Evolutionary conservation across 1,140 invertebrate species (phyloP).

Genomic region (Ceratina calcarata): DNA sequence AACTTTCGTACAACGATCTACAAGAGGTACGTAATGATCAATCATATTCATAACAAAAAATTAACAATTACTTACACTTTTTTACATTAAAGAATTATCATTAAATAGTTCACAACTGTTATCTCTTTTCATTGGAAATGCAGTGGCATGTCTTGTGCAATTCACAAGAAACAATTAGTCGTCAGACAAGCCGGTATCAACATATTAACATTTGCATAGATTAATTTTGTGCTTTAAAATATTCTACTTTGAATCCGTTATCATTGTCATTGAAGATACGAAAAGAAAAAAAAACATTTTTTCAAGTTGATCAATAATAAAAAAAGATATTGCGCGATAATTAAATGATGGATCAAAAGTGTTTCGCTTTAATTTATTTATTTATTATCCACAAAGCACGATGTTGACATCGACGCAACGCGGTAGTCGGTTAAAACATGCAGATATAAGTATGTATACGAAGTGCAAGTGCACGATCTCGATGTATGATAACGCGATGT

Average conservation of each 20-base stretch:
- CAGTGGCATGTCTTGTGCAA: no score
- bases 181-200: no score
- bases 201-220: no score
- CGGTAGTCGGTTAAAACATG: not conserved
- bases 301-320: not conserved
- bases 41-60: not conserved
- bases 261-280: not conserved
- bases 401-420: not conserved
- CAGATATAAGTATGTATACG: conserved; percentile 3
- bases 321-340: not conserved
- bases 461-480: conserved; percentile 45
- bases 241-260: not conserved
- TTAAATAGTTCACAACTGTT: not conserved
- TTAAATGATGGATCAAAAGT: conserved; percentile 9
- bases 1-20: conserved; percentile 87
- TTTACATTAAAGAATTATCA: no score
- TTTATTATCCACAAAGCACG: not conserved
- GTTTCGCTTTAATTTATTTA: conserved; percentile 9
- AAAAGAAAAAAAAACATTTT: not conserved
- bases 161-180: no score
- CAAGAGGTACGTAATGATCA: conserved; percentile 81
- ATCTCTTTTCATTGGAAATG: not conserved
- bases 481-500: conserved; percentile 49
- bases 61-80: no score
- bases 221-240: not conserved